Conservation (phyloP, 2,888 invertebrate species). For the Panopea generosa region DNA sequence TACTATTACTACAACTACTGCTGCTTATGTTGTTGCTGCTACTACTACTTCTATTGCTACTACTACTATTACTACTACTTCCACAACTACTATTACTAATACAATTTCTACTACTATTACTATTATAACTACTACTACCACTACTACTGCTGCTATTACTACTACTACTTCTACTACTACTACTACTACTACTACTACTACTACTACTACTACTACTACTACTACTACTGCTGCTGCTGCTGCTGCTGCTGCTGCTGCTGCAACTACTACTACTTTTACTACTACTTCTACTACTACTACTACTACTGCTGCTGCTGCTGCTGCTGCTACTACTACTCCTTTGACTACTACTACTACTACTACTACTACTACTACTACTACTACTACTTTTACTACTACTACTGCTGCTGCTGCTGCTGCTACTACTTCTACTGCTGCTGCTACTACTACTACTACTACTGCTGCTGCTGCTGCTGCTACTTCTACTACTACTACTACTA, state of each 20-base stretch:
- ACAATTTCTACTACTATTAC: too few species aligned
- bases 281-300: slow-evolving; percentile 2
- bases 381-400: not conserved
- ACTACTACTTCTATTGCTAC: too few species aligned
- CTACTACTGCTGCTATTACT: not conserved
- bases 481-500: too few species aligned
- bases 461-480: too few species aligned
- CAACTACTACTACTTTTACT: slow-evolving; percentile 4
- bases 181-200: not conserved
- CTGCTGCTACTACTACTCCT: too few species aligned
- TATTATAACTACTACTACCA: not conserved
- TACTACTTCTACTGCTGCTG: too few species aligned
- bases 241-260: not conserved
- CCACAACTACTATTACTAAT: too few species aligned
- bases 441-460: too few species aligned
- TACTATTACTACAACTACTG: too few species aligned
- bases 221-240: not conserved
- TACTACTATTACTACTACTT: too few species aligned
- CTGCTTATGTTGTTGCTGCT: too few species aligned
- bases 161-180: slow-evolving; percentile 5
- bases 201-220: slow-evolving; percentile 4
- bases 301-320: slow-evolving; percentile 4
- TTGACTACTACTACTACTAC: slow-evolving; percentile 11
- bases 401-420: too few species aligned
- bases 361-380: slow-evolving; percentile 9